Base-by-base conservation (phyloP, 2,113 vertebrate species). In the Tychaedon coryphoeus region DNA sequence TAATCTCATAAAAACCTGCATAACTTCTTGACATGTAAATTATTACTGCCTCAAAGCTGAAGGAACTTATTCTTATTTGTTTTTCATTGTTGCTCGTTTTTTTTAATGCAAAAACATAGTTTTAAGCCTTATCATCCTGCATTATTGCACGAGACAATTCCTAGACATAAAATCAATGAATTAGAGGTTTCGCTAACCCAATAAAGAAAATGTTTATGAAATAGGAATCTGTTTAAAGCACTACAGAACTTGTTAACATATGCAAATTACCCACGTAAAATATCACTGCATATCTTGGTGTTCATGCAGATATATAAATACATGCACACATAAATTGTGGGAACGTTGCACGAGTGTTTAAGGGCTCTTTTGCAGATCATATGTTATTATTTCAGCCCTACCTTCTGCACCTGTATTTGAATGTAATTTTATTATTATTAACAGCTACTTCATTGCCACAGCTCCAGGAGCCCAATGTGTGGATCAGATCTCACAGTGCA, bases 21-120 rank as follows among this genome's bases (percentile, higher is more conserved):
- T 94, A 94, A 96, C 94, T 95, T 97, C 96, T 95, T 98, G 96
- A 96, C 48, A 75, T 96, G 96, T 96, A 98, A 97, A 97, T 97
- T 92, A 98, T 92, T 88, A 58, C 90, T 92, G 90, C 91, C 95
- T 97, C 86, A 84, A 95, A 96, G 64, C 81, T 65, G 75, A 90
- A 89, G 48, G 60, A 90, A 93, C 28, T 66, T 92, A 73, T 38
- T 62, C 31, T 66, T 90, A 70, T 72, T 88, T 93, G 50, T 48
- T 94, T 92, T 78, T 62, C 53, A 73, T 53, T 64, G 29, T 51
- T 48, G 40, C 33, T 69, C 12, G 6, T 58, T 62, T 93, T 91
- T 97, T 94, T 13, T 45, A 96, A 79, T 20, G 24, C 71, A 83
- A 67, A 88, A 61, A 2, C 45, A 62, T 18, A 25, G 38, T 83